These are phyloP conservation scores for Cynodonichthys magdalenae DNA, from an alignment of 2,797 vertebrate genomes.

Conservation along the genomic window DNA sequence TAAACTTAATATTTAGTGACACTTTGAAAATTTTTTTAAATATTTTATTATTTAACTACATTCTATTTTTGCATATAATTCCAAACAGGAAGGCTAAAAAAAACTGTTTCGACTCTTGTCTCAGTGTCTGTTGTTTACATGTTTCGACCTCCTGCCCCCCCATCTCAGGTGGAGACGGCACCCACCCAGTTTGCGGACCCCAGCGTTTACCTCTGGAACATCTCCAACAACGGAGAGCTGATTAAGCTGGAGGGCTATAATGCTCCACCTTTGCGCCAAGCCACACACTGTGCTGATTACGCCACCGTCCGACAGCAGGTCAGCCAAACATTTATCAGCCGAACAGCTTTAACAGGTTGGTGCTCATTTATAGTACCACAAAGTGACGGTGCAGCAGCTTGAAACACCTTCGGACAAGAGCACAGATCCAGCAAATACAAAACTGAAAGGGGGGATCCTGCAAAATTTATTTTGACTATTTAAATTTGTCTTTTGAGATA, in stretches of 20 bases:
- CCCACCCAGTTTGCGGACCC: conserved; percentile 90
- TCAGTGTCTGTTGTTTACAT: conserved; percentile 1
- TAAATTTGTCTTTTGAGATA: neutral
- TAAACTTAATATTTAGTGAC: conserved; percentile 15
- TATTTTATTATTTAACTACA: too few species aligned
- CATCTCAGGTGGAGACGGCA: conserved; percentile 86
- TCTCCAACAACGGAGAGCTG: conserved; percentile 87
- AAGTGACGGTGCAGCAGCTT: neutral
- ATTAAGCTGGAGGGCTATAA: conserved; percentile 82
- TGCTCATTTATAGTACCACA: neutral
- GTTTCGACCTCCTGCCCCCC: neutral
- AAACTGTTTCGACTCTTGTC: too few species aligned
- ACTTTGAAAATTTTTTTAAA: neutral
- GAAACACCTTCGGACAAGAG: too few species aligned
- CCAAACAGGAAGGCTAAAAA: too few species aligned
- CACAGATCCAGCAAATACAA: too few species aligned
- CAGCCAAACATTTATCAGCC: neutral
- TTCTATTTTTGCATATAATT: too few species aligned
- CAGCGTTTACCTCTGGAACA: conserved; percentile 92
- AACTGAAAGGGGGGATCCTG: too few species aligned
- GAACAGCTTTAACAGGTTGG: neutral
- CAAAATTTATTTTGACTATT: neutral
- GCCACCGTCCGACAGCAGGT: conserved; percentile 85
- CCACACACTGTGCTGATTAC: conserved; percentile 86
- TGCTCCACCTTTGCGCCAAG: conserved; percentile 64